phyloP scores from a whole-genome alignment of 2,113 vertebrate genomes.

The Coracopsis vasa region DNA sequence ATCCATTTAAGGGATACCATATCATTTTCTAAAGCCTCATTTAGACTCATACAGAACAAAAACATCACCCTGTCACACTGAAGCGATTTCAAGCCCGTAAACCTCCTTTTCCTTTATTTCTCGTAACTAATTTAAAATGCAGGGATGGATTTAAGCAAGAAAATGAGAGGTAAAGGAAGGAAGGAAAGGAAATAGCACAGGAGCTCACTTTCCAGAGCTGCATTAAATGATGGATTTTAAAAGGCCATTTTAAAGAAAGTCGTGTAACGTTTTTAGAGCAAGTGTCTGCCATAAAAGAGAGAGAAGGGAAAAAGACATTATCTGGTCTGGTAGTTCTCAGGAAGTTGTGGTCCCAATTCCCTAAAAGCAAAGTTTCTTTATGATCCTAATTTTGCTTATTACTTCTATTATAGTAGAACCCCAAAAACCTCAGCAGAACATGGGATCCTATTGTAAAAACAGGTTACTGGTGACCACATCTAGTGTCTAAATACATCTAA shows the following conservation, averaged over 20 bases:
- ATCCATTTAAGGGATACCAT: slow-evolving; percentile 54
- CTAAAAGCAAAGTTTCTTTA: slow-evolving; percentile 37
- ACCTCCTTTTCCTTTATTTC: slow-evolving; percentile 54
- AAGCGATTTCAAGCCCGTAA: slow-evolving; percentile 16
- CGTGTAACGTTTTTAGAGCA: background rate
- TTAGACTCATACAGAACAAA: slow-evolving; percentile 58
- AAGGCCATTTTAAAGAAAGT: slow-evolving; percentile 30
- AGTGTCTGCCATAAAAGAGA: slow-evolving; percentile 30
- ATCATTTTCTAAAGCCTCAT: slow-evolving; percentile 72
- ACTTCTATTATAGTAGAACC: background rate
- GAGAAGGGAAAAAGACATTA: slow-evolving; percentile 58
- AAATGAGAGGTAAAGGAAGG: slow-evolving; percentile 42
- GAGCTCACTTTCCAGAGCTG: slow-evolving; percentile 41
- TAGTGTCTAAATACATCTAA: background rate
- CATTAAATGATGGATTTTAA: slow-evolving; percentile 61
- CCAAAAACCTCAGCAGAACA: background rate
- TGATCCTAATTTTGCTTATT: slow-evolving; percentile 15
- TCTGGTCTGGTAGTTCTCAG: slow-evolving; percentile 65
- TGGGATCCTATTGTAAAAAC: background rate
- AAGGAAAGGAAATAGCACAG: slow-evolving; percentile 55
- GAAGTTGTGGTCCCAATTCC: slow-evolving; percentile 61
- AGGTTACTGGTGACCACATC: background rate
- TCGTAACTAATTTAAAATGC: slow-evolving; percentile 67
- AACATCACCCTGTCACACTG: slow-evolving; percentile 55
- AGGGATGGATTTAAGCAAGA: slow-evolving; percentile 20